These are phyloP conservation scores for Lacerta viridis DNA, from an alignment of 2,797 vertebrate genomes.

Conservation along the genomic window DNA sequence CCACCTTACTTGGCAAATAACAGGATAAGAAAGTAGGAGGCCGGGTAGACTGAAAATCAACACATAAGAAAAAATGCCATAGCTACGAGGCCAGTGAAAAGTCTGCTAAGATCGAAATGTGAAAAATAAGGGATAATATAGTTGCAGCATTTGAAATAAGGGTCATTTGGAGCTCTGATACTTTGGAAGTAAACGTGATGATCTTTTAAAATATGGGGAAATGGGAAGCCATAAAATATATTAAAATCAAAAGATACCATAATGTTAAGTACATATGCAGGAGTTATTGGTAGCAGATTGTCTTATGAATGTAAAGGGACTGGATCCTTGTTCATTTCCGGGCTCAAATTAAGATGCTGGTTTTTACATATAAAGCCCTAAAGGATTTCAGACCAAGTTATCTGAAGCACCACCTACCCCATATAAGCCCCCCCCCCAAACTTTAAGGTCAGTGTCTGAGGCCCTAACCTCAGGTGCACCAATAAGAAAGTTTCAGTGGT, in stretches of 20 bases:
- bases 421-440: background rate
- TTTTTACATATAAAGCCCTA: background rate
- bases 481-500: background rate
- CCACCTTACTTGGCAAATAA: conserved; percentile 34
- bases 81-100: conserved; percentile 8
- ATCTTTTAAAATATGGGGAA: background rate
- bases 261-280: background rate
- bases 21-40: conserved; percentile 27
- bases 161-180: background rate
- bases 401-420: background rate
- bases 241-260: background rate
- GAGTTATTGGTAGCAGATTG: background rate
- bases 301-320: background rate
- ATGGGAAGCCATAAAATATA: background rate
- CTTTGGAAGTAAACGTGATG: background rate
- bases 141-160: background rate
- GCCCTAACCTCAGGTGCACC: background rate
- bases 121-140: conserved; percentile 5
- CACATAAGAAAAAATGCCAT: conserved; percentile 23
- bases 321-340: background rate
- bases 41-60: conserved; percentile 40
- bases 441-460: background rate
- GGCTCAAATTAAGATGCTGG: background rate
- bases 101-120: conserved; percentile 14
- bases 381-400: background rate